Conservation (phyloP, 1,140 invertebrate species). For the Dinoponera quadriceps region DNA sequence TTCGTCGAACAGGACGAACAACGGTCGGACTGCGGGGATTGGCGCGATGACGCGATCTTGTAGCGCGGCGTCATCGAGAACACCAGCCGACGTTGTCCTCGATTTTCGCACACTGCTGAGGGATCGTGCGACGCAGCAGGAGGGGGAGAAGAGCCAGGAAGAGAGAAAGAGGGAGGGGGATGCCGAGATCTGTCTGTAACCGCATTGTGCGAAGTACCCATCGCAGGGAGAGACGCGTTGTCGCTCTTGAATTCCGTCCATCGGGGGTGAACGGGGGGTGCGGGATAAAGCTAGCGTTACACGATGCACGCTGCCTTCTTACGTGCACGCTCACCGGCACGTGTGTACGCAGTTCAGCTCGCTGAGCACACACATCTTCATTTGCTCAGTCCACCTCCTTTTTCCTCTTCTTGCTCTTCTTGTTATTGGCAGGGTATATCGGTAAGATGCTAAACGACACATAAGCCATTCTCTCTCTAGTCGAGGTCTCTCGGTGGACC, state of each 20-base stretch:
- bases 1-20: background rate
- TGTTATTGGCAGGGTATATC: too few species aligned
- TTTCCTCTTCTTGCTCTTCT: too few species aligned
- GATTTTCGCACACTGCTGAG: slow-evolving; percentile 49
- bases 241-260: slow-evolving; percentile 22
- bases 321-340: too few species aligned
- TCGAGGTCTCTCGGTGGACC: too few species aligned
- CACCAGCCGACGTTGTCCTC: slow-evolving; percentile 10
- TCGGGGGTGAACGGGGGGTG: background rate
- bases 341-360: too few species aligned
- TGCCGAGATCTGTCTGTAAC: slow-evolving; percentile 21
- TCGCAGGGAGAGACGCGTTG: slow-evolving; percentile 3
- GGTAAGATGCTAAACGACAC: too few species aligned
- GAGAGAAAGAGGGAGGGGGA: background rate
- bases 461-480: too few species aligned
- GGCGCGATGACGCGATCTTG: slow-evolving; percentile 7
- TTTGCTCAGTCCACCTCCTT: too few species aligned
- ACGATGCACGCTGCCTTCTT: too few species aligned
- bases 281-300: too few species aligned
- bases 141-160: background rate
- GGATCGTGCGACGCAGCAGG: background rate
- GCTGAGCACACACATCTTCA: too few species aligned
- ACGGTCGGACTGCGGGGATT: background rate
- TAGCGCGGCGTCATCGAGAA: slow-evolving; percentile 18
- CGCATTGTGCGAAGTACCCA: slow-evolving; percentile 23